Percentiles rank a stretch among this genome's conserved stretches.
phyloP scores from a whole-genome alignment of 2,888 invertebrate genomes.

The Rotaria macrura region DNA sequence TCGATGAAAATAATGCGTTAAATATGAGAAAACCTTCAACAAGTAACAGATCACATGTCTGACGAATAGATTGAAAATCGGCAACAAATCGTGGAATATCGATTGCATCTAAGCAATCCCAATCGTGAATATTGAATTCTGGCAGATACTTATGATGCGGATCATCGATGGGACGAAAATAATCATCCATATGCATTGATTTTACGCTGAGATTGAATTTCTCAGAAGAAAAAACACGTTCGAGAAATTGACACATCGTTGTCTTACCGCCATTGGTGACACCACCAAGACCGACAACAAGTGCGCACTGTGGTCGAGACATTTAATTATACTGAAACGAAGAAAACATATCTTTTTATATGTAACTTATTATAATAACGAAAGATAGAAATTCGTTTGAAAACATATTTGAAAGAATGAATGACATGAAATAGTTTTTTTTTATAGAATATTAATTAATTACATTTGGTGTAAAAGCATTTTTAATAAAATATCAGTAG shows the following conservation, averaged over 20 bases:
- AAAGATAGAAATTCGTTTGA: too few relatives aligned
- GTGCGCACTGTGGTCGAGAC: not conserved
- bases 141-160: not conserved
- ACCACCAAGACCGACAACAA: not conserved
- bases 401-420: too few relatives aligned
- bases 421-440: too few relatives aligned
- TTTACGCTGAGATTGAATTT: not conserved
- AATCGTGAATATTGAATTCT: not conserved
- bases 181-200: not conserved
- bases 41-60: not conserved
- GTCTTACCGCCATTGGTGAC: not conserved
- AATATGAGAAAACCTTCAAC: slow-evolving; percentile 18
- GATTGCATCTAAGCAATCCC: not conserved
- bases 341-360: too few relatives aligned
- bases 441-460: too few relatives aligned
- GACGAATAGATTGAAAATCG: not conserved
- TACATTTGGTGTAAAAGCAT: too few relatives aligned
- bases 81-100: not conserved
- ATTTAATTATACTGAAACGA: not conserved
- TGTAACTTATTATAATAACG: too few relatives aligned
- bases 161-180: not conserved
- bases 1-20: not conserved
- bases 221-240: not conserved
- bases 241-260: not conserved
- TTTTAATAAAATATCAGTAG: not conserved